These are phyloP conservation scores for Camponotus pennsylvanicus DNA, from an alignment of 1,140 invertebrate genomes.

Conservation along the genomic window DNA sequence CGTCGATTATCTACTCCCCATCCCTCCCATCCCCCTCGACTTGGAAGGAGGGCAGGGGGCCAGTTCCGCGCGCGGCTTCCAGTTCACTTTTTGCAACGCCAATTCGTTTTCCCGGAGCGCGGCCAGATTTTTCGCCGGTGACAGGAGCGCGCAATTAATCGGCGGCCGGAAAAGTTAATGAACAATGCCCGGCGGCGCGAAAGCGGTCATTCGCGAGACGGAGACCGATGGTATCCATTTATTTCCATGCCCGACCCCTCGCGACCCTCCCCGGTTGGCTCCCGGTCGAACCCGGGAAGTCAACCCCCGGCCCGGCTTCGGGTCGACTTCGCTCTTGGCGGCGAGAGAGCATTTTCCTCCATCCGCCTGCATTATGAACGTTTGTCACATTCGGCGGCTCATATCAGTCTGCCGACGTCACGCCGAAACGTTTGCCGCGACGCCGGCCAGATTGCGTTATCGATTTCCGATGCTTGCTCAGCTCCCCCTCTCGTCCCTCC, in stretches of 20 bases:
- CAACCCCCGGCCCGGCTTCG: background rate
- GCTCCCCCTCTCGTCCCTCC: background rate
- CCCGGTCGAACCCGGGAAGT: background rate
- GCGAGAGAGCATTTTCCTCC: background rate
- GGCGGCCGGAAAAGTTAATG: conserved; percentile 67
- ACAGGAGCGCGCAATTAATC: conserved; percentile 66
- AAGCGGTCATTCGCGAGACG: conserved; percentile 66
- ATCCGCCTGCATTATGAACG: conserved; percentile 68
- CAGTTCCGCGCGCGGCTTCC: background rate
- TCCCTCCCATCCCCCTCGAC: no score
- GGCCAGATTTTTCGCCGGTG: conserved; percentile 61
- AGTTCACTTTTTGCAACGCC: conserved; percentile 9
- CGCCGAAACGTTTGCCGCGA: conserved; percentile 65
- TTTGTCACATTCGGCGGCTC: conserved; percentile 70
- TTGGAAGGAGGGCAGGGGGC: background rate
- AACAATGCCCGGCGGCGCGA: conserved; percentile 64
- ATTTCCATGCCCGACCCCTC: conserved; percentile 22
- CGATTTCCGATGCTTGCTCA: conserved; percentile 72
- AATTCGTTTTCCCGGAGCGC: conserved; percentile 53
- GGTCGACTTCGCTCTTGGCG: conserved; percentile 19
- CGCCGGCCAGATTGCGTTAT: conserved; percentile 69
- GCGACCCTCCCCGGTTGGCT: background rate
- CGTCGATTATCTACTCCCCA: background rate
- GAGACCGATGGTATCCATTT: conserved; percentile 67
- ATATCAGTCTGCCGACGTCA: conserved; percentile 69